Percentiles rank a stretch among this genome's conserved stretches.
These are phyloP conservation scores for Barbus barbus DNA, from an alignment of 2,113 vertebrate genomes.

Conservation along the genomic window DNA sequence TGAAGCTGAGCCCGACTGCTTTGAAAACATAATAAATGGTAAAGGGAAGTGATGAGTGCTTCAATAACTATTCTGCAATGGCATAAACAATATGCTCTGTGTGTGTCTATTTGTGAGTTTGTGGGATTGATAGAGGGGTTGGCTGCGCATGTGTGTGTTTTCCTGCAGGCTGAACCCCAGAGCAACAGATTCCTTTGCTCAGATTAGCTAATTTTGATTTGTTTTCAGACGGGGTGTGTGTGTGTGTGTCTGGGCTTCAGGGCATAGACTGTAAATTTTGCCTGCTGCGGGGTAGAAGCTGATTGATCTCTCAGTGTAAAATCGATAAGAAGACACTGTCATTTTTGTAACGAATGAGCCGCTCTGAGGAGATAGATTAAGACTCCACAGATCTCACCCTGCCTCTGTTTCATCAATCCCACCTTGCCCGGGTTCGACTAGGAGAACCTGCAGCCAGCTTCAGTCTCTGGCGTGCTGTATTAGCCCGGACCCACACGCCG, in stretches of 20 bases:
- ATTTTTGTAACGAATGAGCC: constrained; percentile 99
- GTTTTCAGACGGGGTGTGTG: constrained; percentile 34
- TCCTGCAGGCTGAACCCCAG: constrained; percentile 5
- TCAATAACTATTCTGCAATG: constrained; percentile 14
- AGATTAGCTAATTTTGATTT: constrained; percentile 97
- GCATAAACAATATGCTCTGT: background rate
- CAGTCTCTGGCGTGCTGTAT: constrained; percentile 89
- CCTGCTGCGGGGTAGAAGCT: constrained; percentile 95
- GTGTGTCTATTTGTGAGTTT: constrained; percentile 1
- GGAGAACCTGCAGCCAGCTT: constrained; percentile 81
- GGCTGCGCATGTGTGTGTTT: background rate
- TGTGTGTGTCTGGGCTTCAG: constrained; percentile 48
- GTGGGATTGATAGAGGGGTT: constrained; percentile 6
- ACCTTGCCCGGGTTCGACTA: constrained; percentile 88
- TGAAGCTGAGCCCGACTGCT: background rate
- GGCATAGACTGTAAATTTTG: constrained; percentile 91
- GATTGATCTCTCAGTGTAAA: constrained; percentile 99
- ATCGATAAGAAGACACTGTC: constrained; percentile 99
- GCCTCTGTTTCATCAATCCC: constrained; percentile 88
- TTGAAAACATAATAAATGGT: background rate
- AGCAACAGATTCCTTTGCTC: constrained; percentile 80
- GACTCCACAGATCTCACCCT: constrained; percentile 82
- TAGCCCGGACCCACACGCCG: background rate
- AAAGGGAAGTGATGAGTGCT: background rate
- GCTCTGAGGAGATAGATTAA: constrained; percentile 98